These are phyloP conservation scores for Anabas testudineus DNA, from an alignment of 2,797 vertebrate species.

Conservation along the genomic window DNA sequence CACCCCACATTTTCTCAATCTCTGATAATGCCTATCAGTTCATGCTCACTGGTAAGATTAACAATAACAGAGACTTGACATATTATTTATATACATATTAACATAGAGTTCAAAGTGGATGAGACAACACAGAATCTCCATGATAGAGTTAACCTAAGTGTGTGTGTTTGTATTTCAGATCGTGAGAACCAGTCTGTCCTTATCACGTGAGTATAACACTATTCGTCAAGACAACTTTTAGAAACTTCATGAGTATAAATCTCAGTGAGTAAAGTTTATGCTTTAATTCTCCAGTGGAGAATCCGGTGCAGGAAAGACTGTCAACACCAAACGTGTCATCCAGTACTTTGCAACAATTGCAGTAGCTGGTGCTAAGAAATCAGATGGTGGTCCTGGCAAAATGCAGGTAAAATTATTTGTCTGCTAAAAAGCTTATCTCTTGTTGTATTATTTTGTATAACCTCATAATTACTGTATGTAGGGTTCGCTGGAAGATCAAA, in stretches of 20 bases:
- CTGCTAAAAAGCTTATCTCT: background rate
- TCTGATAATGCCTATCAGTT: conserved; percentile 92
- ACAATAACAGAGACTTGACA: background rate
- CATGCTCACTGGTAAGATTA: conserved; percentile 77
- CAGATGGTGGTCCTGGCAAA: conserved; percentile 36
- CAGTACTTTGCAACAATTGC: conserved; percentile 78
- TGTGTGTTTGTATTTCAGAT: conserved; percentile 74
- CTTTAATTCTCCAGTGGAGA: conserved; percentile 44
- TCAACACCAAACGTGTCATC: conserved; percentile 80
- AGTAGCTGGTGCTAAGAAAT: conserved; percentile 52
- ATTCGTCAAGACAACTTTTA: background rate
- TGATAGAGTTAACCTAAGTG: background rate
- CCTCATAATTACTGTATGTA: conserved; percentile 37
- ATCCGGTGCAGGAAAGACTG: conserved; percentile 73
- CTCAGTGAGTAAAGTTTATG: background rate
- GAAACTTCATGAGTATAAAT: background rate
- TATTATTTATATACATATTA: too few relatives aligned
- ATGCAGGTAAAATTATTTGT: conserved; percentile 56
- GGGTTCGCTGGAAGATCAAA: conserved; percentile 90
- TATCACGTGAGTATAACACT: conserved; percentile 83
- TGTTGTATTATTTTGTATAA: conserved; percentile 8
- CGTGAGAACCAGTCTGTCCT: conserved; percentile 89
- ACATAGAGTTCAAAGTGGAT: background rate
- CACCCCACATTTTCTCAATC: conserved; percentile 86
- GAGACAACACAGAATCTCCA: background rate